These are phyloP conservation scores for Seira sanloemensis DNA, from an alignment of 2,888 invertebrate genomes.

Conservation along the genomic window DNA sequence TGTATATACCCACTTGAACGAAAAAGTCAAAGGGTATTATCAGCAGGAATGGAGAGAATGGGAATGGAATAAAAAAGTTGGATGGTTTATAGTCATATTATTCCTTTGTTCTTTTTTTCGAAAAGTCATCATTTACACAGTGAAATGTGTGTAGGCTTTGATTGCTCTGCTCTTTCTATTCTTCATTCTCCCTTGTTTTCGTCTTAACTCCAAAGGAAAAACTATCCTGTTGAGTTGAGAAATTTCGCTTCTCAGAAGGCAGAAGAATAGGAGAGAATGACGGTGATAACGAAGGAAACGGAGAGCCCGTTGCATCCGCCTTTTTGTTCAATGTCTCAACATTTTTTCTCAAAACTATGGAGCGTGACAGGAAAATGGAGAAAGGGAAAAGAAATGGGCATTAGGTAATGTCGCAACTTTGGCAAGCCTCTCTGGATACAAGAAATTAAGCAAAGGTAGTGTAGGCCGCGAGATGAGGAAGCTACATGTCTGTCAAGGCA, in stretches of 20 bases:
- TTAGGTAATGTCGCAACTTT: not conserved
- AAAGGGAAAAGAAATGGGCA: conserved; percentile 48
- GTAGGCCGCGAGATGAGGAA: too few relatives aligned
- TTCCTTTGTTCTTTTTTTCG: conserved; percentile 33
- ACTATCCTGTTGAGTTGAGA: not conserved
- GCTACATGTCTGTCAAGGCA: too few relatives aligned
- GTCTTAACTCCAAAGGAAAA: too few relatives aligned
- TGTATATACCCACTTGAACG: conserved; percentile 36
- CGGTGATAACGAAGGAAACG: conserved; percentile 32
- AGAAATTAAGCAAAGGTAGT: too few relatives aligned
- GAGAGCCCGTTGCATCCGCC: conserved; percentile 37
- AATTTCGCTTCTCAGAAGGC: not conserved
- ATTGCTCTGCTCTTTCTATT: conserved; percentile 48
- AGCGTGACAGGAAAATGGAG: conserved; percentile 58
- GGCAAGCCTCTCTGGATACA: too few relatives aligned
- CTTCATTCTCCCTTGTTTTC: not conserved
- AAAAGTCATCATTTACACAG: too few relatives aligned
- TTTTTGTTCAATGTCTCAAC: conserved; percentile 17
- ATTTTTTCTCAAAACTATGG: conserved; percentile 51
- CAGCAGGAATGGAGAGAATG: conserved; percentile 3
- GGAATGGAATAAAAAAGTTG: conserved; percentile 27
- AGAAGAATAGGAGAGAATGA: not conserved
- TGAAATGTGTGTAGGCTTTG: conserved; percentile 33
- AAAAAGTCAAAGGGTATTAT: conserved; percentile 31
- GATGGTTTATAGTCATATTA: not conserved